Evolutionary conservation across 2,888 invertebrate species (phyloP).

Genomic region (Conchocele bisecta): DNA sequence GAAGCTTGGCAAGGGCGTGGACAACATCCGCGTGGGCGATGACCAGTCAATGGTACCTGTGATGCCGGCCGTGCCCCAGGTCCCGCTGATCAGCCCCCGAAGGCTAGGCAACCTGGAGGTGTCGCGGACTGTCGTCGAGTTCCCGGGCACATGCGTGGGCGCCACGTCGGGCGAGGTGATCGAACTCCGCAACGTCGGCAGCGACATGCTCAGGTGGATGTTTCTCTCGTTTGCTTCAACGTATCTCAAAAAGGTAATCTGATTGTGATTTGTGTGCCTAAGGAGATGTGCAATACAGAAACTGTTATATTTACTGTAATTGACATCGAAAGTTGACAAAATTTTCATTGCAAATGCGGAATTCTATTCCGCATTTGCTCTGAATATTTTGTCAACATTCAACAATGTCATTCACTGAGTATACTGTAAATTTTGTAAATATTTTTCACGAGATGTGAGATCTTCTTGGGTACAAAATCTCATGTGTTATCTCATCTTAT

Average conservation of each 20-base stretch:
- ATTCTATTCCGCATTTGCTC: too few species aligned
- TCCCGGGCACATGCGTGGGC: slow-evolving; percentile 54
- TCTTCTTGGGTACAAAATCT: too few species aligned
- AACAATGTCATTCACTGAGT: too few species aligned
- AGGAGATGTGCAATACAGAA: too few species aligned
- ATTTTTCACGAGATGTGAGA: too few species aligned
- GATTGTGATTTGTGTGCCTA: too few species aligned
- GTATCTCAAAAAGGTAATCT: slow-evolving; percentile 61
- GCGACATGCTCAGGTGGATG: slow-evolving; percentile 63
- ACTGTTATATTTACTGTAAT: too few species aligned
- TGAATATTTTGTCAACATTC: too few species aligned
- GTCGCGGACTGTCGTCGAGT: slow-evolving; percentile 51
- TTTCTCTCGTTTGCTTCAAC: slow-evolving; percentile 71
- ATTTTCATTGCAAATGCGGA: too few species aligned
- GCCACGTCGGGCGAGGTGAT: slow-evolving; percentile 62
- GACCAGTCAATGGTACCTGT: slow-evolving; percentile 48
- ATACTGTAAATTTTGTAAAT: too few species aligned
- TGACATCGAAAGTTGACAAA: too few species aligned
- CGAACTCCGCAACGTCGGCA: slow-evolving; percentile 64
- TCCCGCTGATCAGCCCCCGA: slow-evolving; percentile 25
- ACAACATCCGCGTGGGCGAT: slow-evolving; percentile 14
- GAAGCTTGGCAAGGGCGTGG: slow-evolving; percentile 9
- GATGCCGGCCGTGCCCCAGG: slow-evolving; percentile 16
- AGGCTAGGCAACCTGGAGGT: slow-evolving; percentile 51
- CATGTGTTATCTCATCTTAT: too few species aligned